Evolutionary conservation across 2,888 invertebrate species (phyloP).

Genomic region (Watsonalla cultraria): DNA sequence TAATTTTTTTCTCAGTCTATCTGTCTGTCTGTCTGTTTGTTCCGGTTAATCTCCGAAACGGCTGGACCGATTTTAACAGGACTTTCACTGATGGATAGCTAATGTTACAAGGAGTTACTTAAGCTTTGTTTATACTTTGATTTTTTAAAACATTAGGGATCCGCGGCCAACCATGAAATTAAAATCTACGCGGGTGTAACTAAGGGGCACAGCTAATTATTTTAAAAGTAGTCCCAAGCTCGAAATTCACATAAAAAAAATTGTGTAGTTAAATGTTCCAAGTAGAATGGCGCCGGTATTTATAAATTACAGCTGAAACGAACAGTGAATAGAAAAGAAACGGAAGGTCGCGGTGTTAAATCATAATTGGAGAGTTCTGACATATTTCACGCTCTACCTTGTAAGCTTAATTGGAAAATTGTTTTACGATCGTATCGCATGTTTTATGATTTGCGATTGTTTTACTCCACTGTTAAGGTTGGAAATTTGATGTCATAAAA

Average conservation of each 20-base stretch:
- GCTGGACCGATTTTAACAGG: no score
- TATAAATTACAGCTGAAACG: neutral
- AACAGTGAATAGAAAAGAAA: neutral
- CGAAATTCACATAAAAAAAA: neutral
- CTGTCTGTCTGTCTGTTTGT: no score
- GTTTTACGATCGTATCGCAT: conserved; percentile 2
- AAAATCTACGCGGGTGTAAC: no score
- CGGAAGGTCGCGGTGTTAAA: neutral
- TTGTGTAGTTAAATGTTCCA: neutral
- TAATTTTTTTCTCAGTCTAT: no score
- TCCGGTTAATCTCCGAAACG: no score
- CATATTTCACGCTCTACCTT: neutral
- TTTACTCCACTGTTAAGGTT: neutral
- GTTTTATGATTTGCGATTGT: neutral
- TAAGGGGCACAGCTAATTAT: no score
- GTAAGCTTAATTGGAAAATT: neutral
- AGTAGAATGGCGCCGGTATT: neutral
- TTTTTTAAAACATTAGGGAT: no score
- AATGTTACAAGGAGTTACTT: no score
- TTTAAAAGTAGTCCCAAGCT: neutral
- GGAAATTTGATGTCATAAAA: neutral
- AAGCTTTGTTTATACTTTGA: no score
- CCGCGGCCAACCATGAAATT: no score
- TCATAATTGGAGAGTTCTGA: neutral
- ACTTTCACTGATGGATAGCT: no score